These are phyloP conservation scores for Phocides pigmalion DNA, from an alignment of 1,140 invertebrate genomes.

Conservation along the genomic window DNA sequence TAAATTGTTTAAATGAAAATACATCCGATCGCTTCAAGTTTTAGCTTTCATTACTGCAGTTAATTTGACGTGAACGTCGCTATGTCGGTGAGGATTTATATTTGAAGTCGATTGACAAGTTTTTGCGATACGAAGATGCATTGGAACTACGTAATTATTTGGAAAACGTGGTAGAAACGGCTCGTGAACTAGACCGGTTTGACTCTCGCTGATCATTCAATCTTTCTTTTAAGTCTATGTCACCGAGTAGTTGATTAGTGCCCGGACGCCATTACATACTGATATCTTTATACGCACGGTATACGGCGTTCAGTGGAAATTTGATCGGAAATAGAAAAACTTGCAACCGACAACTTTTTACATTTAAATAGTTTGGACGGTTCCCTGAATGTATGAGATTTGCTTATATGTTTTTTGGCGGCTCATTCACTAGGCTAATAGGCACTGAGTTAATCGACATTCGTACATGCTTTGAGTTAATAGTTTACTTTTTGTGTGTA, in stretches of 20 bases:
- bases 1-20: no score
- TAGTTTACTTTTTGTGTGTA: background rate
- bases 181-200: constrained; percentile 34
- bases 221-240: constrained; percentile 36
- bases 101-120: constrained; percentile 19
- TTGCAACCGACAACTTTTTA: background rate
- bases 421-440: background rate
- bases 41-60: constrained; percentile 16
- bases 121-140: constrained; percentile 28
- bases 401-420: background rate
- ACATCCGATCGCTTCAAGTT: background rate
- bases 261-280: constrained; percentile 26
- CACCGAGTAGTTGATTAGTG: constrained; percentile 18
- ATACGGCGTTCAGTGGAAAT: constrained; percentile 12
- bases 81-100: constrained; percentile 5
- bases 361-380: background rate
- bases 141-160: constrained; percentile 46
- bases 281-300: constrained; percentile 14
- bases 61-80: constrained; percentile 12
- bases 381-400: background rate
- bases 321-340: constrained; percentile 22
- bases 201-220: constrained; percentile 46
- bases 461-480: background rate
- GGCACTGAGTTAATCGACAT: background rate
- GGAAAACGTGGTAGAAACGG: constrained; percentile 47